A percentile compares a stretch with the other conserved stretches of the same genome.
Evolutionary conservation across 2,113 vertebrate genomes (phyloP).

Genomic region (Tapirus terrestris): DNA sequence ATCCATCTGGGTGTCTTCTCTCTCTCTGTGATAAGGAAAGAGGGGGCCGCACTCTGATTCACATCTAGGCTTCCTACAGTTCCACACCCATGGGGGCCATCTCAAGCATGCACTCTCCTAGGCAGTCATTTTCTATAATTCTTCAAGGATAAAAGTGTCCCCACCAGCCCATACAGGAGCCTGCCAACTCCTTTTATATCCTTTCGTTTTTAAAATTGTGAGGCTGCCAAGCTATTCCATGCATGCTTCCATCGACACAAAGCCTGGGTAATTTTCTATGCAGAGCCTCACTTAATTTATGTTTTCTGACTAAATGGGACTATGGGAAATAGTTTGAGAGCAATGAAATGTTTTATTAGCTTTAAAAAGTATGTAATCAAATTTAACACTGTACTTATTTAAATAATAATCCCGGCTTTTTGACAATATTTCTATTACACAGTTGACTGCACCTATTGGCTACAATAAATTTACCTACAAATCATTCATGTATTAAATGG

Average conservation of each 20-base stretch:
- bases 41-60: not conserved
- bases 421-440: constrained; percentile 82
- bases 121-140: constrained; percentile 1
- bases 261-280: constrained; percentile 68
- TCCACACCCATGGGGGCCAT: not conserved
- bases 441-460: constrained; percentile 80
- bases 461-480: constrained; percentile 83
- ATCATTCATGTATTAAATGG: constrained; percentile 79
- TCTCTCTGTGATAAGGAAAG: not conserved
- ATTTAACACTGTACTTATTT: constrained; percentile 83
- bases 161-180: not conserved
- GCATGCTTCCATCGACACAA: constrained; percentile 52
- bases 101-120: not conserved
- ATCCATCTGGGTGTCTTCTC: not conserved
- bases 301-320: constrained; percentile 68
- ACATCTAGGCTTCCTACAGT: not conserved
- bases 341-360: constrained; percentile 80
- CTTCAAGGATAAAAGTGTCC: constrained; percentile 42
- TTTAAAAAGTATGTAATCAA: constrained; percentile 78
- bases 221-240: constrained; percentile 21
- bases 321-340: constrained; percentile 78
- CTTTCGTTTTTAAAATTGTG: constrained; percentile 19
- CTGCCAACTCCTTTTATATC: constrained; percentile 20
- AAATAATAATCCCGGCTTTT: constrained; percentile 80
- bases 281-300: constrained; percentile 70